Conservation (phyloP, 2,888 invertebrate genomes). For the Crossocerus cetratus region DNA sequence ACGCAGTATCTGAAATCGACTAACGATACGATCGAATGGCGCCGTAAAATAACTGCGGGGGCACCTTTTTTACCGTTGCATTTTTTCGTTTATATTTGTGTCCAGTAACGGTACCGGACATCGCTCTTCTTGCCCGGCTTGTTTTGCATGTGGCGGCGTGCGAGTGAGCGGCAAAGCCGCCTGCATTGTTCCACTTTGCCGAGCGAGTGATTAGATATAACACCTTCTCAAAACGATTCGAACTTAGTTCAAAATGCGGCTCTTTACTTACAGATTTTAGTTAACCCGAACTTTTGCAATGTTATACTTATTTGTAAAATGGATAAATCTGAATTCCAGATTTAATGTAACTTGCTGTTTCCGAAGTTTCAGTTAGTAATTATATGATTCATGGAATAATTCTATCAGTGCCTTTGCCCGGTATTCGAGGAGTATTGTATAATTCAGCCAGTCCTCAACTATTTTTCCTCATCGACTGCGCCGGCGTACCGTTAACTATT, state of each 20-base stretch:
- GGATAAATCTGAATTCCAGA: no score
- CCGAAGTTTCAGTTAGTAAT: no score
- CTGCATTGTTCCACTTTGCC: constrained; percentile 4
- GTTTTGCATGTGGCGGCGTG: constrained; percentile 37
- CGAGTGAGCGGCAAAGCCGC: neutral
- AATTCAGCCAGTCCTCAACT: neutral
- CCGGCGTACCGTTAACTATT: constrained; percentile 34
- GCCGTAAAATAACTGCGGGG: constrained; percentile 23
- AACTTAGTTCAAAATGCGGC: no score
- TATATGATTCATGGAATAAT: no score
- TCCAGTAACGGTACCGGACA: constrained; percentile 61
- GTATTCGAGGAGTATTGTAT: constrained; percentile 9
- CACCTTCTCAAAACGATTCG: no score
- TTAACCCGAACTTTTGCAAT: no score
- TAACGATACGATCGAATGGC: neutral
- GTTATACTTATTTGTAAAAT: no score
- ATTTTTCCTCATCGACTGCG: neutral
- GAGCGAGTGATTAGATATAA: no score
- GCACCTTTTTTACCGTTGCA: constrained; percentile 63
- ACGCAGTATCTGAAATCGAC: neutral
- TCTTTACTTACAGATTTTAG: no score
- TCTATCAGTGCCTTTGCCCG: no score
- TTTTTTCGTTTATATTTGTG: constrained; percentile 62
- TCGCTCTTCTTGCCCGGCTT: constrained; percentile 45
- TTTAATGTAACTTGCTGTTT: no score